These are phyloP conservation scores for Notiomystis cincta DNA, from an alignment of 2,113 vertebrate species.

Conservation along the genomic window DNA sequence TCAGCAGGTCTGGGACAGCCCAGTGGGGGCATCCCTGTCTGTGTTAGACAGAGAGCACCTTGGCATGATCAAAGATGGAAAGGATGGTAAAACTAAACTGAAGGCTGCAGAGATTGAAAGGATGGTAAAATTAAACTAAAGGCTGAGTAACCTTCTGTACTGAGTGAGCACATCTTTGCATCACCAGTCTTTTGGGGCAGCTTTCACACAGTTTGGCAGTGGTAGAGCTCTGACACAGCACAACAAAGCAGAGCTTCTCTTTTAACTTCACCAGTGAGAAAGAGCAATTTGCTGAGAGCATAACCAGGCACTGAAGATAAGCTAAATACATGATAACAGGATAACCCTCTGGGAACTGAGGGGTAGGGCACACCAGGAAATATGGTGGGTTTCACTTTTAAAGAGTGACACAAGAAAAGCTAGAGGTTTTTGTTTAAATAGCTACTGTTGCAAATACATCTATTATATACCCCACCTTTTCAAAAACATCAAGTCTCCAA, in stretches of 20 bases:
- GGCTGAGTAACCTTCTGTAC: background rate
- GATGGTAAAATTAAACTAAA: background rate
- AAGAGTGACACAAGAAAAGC: background rate
- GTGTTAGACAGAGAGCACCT: accelerated
- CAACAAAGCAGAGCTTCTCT: background rate
- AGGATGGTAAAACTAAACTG: background rate
- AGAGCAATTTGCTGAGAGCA: background rate
- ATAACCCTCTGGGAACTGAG: background rate
- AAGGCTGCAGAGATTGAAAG: background rate
- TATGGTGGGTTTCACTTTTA: background rate
- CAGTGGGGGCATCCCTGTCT: background rate
- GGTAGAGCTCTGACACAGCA: background rate
- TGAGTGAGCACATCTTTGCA: accelerated
- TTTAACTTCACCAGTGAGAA: background rate
- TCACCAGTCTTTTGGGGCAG: background rate
- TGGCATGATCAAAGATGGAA: background rate
- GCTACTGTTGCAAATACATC: background rate
- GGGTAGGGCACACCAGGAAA: background rate
- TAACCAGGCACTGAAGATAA: background rate
- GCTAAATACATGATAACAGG: accelerated
- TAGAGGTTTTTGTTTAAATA: background rate
- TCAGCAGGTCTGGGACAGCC: background rate
- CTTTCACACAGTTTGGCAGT: background rate
- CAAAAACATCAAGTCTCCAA: background rate
- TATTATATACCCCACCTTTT: background rate